phyloP scores from a whole-genome alignment of 2,888 invertebrate species.

The Callyntrura guangdongensis region DNA sequence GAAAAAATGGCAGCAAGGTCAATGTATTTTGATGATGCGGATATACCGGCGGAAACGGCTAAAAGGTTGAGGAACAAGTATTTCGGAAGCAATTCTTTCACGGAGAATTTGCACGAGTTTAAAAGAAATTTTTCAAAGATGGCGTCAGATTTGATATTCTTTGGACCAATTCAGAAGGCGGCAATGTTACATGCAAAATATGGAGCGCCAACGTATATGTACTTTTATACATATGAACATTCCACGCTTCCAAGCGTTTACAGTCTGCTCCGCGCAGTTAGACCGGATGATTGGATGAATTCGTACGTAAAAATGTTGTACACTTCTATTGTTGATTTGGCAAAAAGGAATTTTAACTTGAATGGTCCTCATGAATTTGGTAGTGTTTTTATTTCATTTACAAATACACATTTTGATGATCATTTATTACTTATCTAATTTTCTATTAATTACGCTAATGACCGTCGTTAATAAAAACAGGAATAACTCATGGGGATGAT shows the following conservation, averaged over 20 bases:
- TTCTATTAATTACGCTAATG: too few relatives aligned
- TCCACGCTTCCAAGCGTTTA: slow-evolving; percentile 61
- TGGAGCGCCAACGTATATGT: slow-evolving; percentile 68
- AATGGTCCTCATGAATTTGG: slow-evolving; percentile 30
- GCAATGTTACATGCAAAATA: slow-evolving; percentile 59
- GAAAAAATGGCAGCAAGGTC: slow-evolving; percentile 20
- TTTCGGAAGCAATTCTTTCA: slow-evolving; percentile 63
- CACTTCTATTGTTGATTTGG: slow-evolving; percentile 18
- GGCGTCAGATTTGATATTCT: slow-evolving; percentile 74
- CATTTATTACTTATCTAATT: slow-evolving; percentile 61
- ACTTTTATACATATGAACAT: slow-evolving; percentile 74
- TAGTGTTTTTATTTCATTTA: not conserved
- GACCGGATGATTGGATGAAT: slow-evolving; percentile 50
- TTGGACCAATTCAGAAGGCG: slow-evolving; percentile 34
- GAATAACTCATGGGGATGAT: slow-evolving; percentile 68
- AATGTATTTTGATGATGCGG: slow-evolving; percentile 10
- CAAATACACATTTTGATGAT: not conserved
- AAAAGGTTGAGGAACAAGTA: slow-evolving; percentile 72
- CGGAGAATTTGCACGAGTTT: slow-evolving; percentile 49
- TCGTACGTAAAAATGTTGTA: slow-evolving; percentile 56
- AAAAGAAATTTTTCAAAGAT: slow-evolving; percentile 66
- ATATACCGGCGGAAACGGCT: slow-evolving; percentile 10
- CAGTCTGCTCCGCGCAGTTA: slow-evolving; percentile 58
- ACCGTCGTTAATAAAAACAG: too few relatives aligned
- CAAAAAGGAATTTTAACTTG: not conserved